Percentiles rank a stretch among this genome's conserved stretches.
phyloP scores from a whole-genome alignment of 1,140 invertebrate species.

The Argopecten irradians region DNA sequence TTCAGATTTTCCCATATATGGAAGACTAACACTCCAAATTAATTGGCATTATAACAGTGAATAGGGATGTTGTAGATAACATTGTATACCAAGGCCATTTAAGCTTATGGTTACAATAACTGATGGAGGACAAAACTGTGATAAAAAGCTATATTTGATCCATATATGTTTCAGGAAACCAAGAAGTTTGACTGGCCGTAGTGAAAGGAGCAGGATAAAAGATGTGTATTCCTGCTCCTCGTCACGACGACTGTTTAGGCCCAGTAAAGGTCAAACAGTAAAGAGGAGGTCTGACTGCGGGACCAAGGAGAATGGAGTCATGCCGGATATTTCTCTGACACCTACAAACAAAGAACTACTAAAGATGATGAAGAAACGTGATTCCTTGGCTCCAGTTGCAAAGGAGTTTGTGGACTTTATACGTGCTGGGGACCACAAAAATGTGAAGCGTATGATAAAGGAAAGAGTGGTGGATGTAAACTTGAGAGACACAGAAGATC shows the following conservation, averaged over 20 bases:
- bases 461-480: slow-evolving; percentile 56
- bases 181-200: background rate
- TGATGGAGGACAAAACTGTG: too few relatives aligned
- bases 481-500: slow-evolving; percentile 58
- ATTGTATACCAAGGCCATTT: too few relatives aligned
- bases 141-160: too few relatives aligned
- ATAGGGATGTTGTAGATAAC: too few relatives aligned
- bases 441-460: slow-evolving; percentile 50
- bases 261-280: background rate
- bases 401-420: slow-evolving; percentile 31
- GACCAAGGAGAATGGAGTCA: background rate
- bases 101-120: too few relatives aligned
- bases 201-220: background rate
- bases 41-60: too few relatives aligned
- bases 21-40: too few relatives aligned
- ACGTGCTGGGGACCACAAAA: background rate
- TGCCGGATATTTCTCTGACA: background rate
- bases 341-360: background rate
- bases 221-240: background rate
- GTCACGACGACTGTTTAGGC: background rate
- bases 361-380: slow-evolving; percentile 29
- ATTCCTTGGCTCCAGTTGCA: slow-evolving; percentile 1
- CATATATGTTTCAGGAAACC: background rate
- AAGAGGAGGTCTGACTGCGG: background rate
- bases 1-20: too few relatives aligned